Evolutionary conservation across 2,888 invertebrate genomes (phyloP).

Genomic region (Drosophila mayaguana): DNA sequence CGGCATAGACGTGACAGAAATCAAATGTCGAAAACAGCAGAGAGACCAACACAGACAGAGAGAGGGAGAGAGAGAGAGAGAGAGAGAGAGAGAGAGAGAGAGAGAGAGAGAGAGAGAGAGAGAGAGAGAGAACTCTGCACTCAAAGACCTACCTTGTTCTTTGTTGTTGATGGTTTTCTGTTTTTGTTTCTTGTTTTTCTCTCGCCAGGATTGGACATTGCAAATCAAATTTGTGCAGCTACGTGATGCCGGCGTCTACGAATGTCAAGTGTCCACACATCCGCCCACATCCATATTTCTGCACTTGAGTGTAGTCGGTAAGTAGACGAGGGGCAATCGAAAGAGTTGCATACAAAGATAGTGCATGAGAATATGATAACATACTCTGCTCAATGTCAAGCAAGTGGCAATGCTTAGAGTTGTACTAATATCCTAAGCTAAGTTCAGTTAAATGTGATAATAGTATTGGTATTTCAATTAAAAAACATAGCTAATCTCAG

Average conservation of each 20-base stretch:
- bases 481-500: too few relatives aligned
- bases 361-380: not conserved
- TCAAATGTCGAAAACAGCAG: constrained; percentile 13
- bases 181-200: constrained; percentile 11
- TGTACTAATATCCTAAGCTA: too few relatives aligned
- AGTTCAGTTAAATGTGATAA: too few relatives aligned
- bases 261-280: constrained; percentile 96
- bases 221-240: constrained; percentile 95
- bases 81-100: too few relatives aligned
- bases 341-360: not conserved
- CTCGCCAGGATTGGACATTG: constrained; percentile 93
- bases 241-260: constrained; percentile 94
- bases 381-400: not conserved
- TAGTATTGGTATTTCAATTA: too few relatives aligned
- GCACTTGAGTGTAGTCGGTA: constrained; percentile 94
- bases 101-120: too few relatives aligned
- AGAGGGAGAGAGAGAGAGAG: too few relatives aligned
- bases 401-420: not conserved
- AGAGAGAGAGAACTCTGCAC: not conserved
- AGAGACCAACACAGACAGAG: too few relatives aligned
- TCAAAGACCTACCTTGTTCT: constrained; percentile 8
- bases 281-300: constrained; percentile 95
- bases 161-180: not conserved
- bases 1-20: constrained; percentile 61
- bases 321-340: constrained; percentile 84